Base-by-base conservation (phyloP, 30 jellyfish, hydroid and myxozoan genomes). In the Hydra vulgaris region DNA sequence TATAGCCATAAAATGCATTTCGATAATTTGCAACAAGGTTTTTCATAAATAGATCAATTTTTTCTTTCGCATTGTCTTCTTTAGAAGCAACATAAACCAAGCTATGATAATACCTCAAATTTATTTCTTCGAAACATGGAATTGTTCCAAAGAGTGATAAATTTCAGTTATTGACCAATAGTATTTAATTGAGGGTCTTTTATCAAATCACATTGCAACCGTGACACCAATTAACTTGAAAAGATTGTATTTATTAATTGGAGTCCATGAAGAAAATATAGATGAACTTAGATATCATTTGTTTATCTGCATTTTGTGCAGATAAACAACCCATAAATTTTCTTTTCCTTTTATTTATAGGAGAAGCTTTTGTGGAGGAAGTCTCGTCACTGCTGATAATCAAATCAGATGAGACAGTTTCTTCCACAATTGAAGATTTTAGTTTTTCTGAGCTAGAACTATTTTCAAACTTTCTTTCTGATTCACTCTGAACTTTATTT, bases 151-250 rank as follows among this genome's bases (percentile, higher is more conserved):
- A 24, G 27, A 17, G 87, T 81, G 56, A 23, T 12, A 21, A 70
- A 21, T n/a, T 0, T 70, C 88, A 71, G 22, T 26, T 21, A 17
- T 8, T 17, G 88, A 71, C 88, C 88, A 81, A 21, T 81, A 81
- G 53, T 79, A 88, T 19, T 20, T 17, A 26, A 71, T 71, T 18
- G 54, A n/a, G 7, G 88, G 88, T 22, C 88, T 23, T 71, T 71
- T 81, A 71, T 81, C 83, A 1, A 81, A n/a, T 23, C 87, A 88
- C 87, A 25, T 26, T n/a, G 88, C 88, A 20, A 81, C 73, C 74
- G 21, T 19, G 40, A 81, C 53, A 21, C 87, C 88, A 25, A 71
- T 17, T 5, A 70, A 81, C 26, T 71, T 81, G 8, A 26, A 1
- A 26, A 79, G 85, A 20, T 61, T 86, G 18, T 21, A 67, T 83